Evolutionary conservation across 2,797 vertebrate species (phyloP).

Genomic region (Echiichthys vipera): DNA sequence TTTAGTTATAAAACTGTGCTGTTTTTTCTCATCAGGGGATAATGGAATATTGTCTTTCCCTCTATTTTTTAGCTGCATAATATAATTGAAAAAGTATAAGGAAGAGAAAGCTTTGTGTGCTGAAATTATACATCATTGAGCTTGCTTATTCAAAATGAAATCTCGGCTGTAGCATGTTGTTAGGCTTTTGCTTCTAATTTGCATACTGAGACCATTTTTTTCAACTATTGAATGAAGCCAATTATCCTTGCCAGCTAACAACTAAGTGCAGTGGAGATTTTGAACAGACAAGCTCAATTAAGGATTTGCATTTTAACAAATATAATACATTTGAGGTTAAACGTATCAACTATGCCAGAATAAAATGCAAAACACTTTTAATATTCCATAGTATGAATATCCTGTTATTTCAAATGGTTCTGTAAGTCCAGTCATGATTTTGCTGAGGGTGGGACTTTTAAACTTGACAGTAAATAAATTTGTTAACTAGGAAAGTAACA

Average conservation of each 20-base stretch:
- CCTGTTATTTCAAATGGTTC: neutral
- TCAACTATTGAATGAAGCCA: neutral
- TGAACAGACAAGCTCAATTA: neutral
- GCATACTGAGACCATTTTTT: neutral
- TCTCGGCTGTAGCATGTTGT: neutral
- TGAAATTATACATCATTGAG: slow-evolving; percentile 8
- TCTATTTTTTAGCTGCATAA: slow-evolving; percentile 2
- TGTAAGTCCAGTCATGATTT: neutral
- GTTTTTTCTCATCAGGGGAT: neutral
- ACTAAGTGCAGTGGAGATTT: neutral
- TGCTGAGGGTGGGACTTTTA: neutral
- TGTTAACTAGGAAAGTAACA: slow-evolving; percentile 38
- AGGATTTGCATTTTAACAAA: neutral
- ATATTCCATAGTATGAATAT: neutral
- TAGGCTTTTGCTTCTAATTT: neutral
- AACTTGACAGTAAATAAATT: slow-evolving; percentile 13
- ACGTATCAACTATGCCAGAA: neutral
- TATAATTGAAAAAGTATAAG: neutral
- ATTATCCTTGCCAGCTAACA: neutral
- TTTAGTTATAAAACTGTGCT: neutral
- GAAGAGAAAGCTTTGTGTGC: neutral
- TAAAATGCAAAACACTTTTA: neutral
- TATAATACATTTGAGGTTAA: neutral
- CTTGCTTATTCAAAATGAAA: neutral
- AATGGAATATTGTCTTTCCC: neutral